Evolutionary conservation across 2,113 vertebrate species (phyloP).

Genomic region (Axis porcinus): DNA sequence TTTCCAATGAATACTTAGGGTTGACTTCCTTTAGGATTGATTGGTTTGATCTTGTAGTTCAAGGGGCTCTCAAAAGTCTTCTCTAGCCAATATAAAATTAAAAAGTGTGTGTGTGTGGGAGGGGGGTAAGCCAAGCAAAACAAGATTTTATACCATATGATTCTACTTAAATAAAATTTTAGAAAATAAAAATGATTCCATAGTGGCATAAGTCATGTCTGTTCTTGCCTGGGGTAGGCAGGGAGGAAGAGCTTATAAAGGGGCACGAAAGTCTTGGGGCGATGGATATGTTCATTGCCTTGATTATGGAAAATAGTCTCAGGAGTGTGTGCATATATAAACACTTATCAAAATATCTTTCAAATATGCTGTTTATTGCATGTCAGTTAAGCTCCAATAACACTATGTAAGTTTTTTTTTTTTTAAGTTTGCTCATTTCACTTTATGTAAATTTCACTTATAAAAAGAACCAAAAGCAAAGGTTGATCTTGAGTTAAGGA

Average conservation of each 20-base stretch:
- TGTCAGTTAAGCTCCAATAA: not conserved
- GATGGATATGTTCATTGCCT: not conserved
- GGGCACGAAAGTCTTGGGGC: too few species aligned
- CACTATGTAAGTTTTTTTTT: not conserved
- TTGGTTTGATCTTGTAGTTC: not conserved
- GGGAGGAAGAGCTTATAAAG: not conserved
- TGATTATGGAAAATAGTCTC: not conserved
- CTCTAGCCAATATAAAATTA: not conserved
- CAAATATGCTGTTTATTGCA: not conserved
- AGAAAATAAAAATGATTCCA: not conserved
- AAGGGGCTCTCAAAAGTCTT: not conserved
- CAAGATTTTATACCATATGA: not conserved
- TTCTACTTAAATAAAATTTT: not conserved
- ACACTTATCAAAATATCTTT: not conserved
- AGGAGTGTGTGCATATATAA: fast-evolving
- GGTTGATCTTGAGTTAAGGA: too few species aligned
- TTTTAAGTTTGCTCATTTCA: not conserved
- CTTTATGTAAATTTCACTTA: not conserved
- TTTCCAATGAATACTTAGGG: not conserved
- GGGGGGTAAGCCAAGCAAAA: not conserved
- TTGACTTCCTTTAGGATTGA: not conserved
- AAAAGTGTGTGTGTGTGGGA: not conserved
- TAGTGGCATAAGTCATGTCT: not conserved
- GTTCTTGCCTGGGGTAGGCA: not conserved
- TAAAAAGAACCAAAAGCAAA: not conserved